Conservation (phyloP, 1,140 invertebrate genomes). For the Drosophila parabipectinata region DNA sequence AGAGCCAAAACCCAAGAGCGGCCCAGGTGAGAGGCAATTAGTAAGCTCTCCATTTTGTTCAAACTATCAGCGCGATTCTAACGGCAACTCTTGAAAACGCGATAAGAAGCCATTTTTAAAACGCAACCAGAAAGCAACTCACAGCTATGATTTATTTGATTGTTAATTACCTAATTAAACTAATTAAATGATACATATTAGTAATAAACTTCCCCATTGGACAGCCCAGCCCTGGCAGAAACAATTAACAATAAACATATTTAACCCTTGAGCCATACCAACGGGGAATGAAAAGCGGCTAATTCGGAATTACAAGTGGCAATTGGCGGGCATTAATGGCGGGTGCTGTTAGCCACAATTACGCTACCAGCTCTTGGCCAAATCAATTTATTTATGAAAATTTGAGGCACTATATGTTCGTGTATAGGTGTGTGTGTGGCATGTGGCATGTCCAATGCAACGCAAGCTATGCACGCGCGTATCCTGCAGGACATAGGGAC, state of each 20-base stretch:
- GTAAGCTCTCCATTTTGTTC: no score
- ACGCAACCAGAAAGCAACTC: no score
- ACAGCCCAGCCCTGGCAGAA: no score
- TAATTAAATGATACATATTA: no score
- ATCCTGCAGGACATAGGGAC: slow-evolving; percentile 1
- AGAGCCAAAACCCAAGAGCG: no score
- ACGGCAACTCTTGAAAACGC: no score
- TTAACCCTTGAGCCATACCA: not conserved
- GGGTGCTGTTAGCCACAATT: slow-evolving; percentile 57
- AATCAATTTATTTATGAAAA: slow-evolving; percentile 74
- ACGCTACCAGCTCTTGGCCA: slow-evolving; percentile 33
- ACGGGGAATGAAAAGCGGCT: not conserved
- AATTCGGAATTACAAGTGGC: slow-evolving; percentile 19
- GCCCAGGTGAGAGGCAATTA: no score
- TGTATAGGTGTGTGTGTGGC: not conserved
- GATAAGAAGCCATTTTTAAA: no score
- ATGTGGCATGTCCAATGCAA: not conserved
- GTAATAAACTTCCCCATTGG: no score
- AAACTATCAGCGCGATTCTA: no score
- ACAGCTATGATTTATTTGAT: no score
- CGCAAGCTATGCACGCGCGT: not conserved
- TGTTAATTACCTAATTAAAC: no score
- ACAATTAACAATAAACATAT: not conserved
- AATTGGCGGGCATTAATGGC: slow-evolving; percentile 37
- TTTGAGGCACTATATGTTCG: slow-evolving; percentile 19